Conservation (phyloP, 2,113 vertebrate species). For the Peromyscus maniculatus region DNA sequence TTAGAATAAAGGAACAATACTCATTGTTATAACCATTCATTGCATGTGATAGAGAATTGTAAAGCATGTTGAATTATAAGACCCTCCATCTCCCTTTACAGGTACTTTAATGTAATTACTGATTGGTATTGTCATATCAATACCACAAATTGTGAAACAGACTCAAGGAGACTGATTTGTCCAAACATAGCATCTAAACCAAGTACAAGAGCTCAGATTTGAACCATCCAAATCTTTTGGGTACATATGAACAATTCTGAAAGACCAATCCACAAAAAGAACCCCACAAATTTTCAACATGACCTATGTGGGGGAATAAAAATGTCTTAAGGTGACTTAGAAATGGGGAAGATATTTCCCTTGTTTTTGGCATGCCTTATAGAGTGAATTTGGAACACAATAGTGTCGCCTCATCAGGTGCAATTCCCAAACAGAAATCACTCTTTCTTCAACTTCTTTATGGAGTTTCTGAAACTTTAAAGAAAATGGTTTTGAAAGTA, state of each 20-base stretch:
- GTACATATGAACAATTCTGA: not conserved
- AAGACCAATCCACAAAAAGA: not conserved
- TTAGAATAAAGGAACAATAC: not conserved
- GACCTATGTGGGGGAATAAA: not conserved
- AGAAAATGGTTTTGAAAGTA: not conserved
- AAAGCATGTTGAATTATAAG: not conserved
- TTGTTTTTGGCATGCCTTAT: not conserved
- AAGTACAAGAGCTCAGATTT: not conserved
- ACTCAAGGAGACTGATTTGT: not conserved
- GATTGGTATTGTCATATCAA: not conserved
- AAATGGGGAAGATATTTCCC: not conserved
- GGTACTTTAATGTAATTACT: not conserved
- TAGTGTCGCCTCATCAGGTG: not conserved
- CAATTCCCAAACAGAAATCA: not conserved
- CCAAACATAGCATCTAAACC: not conserved
- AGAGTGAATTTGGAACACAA: constrained; percentile 14
- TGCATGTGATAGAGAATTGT: not conserved
- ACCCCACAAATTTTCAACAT: not conserved
- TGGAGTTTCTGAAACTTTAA: not conserved
- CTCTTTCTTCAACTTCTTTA: not conserved
- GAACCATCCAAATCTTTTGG: not conserved
- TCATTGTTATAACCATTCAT: not conserved
- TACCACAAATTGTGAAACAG: not conserved
- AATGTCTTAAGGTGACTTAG: constrained; percentile 15
- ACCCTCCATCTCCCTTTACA: not conserved